Base-by-base conservation (phyloP, 92 coral and sea anemone species). In the Hydrozoanthus gracilis region DNA sequence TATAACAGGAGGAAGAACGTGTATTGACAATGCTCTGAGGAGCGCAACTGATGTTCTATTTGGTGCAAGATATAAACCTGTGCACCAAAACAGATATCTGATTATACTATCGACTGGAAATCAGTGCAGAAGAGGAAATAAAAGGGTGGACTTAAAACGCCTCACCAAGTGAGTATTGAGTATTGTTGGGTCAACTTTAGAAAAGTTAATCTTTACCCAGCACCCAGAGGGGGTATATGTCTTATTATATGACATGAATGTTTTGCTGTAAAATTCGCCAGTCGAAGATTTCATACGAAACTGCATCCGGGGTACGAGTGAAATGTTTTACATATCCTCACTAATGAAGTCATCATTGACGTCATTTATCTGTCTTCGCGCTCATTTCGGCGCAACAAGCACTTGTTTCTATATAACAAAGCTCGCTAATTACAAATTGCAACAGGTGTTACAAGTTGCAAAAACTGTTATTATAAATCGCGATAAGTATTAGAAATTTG, bases 21-120 rank as follows among this genome's bases (percentile, higher is more conserved):
- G 16, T 14, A 79, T 79, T 45, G 52, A 79, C 84, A 39, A 58
- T 1, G 84, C 84, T 79, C 58, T 79, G 56, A 79, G 0, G 3
- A 73, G 64, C 15, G 61, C 84, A 45, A 20, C 44, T 1, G 7
- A 62, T 10, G 68, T 45, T 18, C 11, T 79, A 60, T 79, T 79
- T 17, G 84, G 73, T 2, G 5, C 8, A 58, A 48, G 50, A 62
- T 79, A 79, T 11, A 8, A 46, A 3, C 73, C 48, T 7, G 8
- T 45, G 7, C 73, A 17, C 44, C 4, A 45, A n/a, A 62, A 79
- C 55, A 64, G 12, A 46, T 79, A 79, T 10, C 73, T 79, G 54
- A 4, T 79, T 10, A 48, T 79, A 13, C 6, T 79, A n/a, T 45
- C 84, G 50, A 68, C 68, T 49, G 84, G 84, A 62, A 11, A 16